phyloP scores from a whole-genome alignment of 2,888 invertebrate genomes.

The Exephanes ischioxanthus region DNA sequence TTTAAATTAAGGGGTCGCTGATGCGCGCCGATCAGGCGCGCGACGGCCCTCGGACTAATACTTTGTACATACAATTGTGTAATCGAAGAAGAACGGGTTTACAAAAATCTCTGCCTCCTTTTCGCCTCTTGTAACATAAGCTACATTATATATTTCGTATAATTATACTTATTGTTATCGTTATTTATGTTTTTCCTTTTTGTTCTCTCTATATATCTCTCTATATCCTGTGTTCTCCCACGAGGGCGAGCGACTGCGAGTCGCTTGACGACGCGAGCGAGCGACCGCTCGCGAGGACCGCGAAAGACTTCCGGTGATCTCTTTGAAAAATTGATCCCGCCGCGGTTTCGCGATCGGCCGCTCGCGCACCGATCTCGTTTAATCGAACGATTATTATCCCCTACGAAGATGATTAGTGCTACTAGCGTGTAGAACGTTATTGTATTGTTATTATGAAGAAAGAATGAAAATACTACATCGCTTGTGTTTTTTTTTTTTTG shows the following conservation, averaged over 20 bases:
- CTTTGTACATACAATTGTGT: conserved; percentile 60
- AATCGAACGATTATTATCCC: conserved; percentile 74
- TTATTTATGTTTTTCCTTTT: conserved; percentile 81
- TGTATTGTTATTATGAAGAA: conserved; percentile 70
- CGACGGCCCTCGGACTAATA: conserved; percentile 25
- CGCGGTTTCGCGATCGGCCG: background rate
- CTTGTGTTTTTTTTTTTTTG: conserved; percentile 73
- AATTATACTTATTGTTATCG: conserved; percentile 80
- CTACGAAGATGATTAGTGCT: conserved; percentile 78
- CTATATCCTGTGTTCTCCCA: conserved; percentile 52
- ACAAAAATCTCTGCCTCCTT: conserved; percentile 35
- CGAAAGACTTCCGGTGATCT: background rate
- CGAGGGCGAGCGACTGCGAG: background rate
- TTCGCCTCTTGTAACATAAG: conserved; percentile 40
- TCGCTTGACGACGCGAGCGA: conserved; percentile 43
- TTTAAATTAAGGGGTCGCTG: background rate
- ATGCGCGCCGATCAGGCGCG: background rate
- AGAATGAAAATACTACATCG: conserved; percentile 66
- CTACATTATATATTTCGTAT: conserved; percentile 77
- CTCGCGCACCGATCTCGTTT: background rate
- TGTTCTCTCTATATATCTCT: no score
- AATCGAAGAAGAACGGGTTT: conserved; percentile 62
- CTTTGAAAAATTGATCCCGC: conserved; percentile 10
- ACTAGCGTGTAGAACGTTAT: conserved; percentile 80
- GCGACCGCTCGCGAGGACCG: conserved; percentile 2